A percentile compares a stretch with the other conserved stretches of the same genome.
Conservation (phyloP, 2,888 invertebrate species). For the Phyllotreta striolata region DNA sequence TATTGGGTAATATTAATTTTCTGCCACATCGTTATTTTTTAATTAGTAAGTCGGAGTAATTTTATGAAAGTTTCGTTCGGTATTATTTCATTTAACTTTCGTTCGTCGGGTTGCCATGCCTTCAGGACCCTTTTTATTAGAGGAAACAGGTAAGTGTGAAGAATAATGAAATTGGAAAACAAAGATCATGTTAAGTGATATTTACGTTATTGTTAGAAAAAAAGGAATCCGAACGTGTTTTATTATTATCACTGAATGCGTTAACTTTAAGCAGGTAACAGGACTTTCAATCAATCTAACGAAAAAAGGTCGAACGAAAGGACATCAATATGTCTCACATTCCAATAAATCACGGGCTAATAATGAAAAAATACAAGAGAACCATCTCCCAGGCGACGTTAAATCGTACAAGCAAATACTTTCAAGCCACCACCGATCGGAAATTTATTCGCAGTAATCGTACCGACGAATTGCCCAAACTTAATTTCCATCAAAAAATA, state of each 20-base stretch:
- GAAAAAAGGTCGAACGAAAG: slow-evolving; percentile 3
- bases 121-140: slow-evolving; percentile 10
- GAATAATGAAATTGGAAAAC: slow-evolving; percentile 18
- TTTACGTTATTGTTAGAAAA: not conserved
- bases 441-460: slow-evolving; percentile 14
- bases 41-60: too few species aligned
- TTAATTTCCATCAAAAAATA: slow-evolving; percentile 23
- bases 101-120: slow-evolving; percentile 16
- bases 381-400: slow-evolving; percentile 1
- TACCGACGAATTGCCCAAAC: slow-evolving; percentile 15
- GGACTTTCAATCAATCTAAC: not conserved
- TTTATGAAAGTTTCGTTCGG: too few species aligned
- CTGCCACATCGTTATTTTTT: too few species aligned
- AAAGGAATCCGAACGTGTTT: not conserved
- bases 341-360: slow-evolving; percentile 13
- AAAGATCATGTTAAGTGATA: slow-evolving; percentile 14
- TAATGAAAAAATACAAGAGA: slow-evolving; percentile 14
- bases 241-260: not conserved
- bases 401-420: slow-evolving; percentile 20
- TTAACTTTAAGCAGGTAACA: too few species aligned
- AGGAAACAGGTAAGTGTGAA: slow-evolving; percentile 16
- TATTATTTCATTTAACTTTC: slow-evolving; percentile 6
- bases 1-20: too few species aligned
- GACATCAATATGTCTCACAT: slow-evolving; percentile 14
- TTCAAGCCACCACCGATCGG: not conserved